Evolutionary conservation across 2,113 vertebrate species (phyloP), one percentile per base, ranked within the genome.

Genomic region (Pomatostomus ruficeps): DNA sequence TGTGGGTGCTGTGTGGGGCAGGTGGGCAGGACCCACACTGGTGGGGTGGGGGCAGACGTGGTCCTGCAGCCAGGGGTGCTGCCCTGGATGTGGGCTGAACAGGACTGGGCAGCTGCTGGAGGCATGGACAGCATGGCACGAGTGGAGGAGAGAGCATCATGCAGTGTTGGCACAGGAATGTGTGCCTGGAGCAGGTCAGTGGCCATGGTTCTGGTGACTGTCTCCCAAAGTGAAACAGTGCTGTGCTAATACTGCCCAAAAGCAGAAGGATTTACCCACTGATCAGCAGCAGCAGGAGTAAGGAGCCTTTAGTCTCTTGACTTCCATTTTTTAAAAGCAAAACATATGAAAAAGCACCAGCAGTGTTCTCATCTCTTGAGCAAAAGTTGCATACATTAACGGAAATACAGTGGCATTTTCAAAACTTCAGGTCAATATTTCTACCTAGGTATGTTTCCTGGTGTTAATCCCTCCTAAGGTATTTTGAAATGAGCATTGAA

Each of bases 61-160:
- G 10, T 38, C 54, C 46, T 43, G 51, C 71, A 67, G 57, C 51
- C 48, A n/a, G 21, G 31, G 9, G 24, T n/a, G 38, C 43, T 62
- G 45, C 23, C 40, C 35, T 67, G 22, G 3, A 1, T 3, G 1
- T 46, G 52, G 29, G 31, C 77, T 72, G 77, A 52, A 57, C 45
- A 7, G 70, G 46, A 40, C 59, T 65, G 49, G 35, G 46, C 51
- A 58, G 58, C 75, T 74, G 51, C 72, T 31, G 23, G 57, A 55
- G 55, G 7, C 23, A 5, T 0, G 4, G 61, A 21, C 1, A 3
- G 21, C 1, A 6, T 1, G 6, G 38, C 31, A 8, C 0, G 3
- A 48, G 18, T 3, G 0, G 21, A 31, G 67, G 23, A 75, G 51
- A 38, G 42, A 62, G 36, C 61, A 29, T 23, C 24, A 3, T 3